These are phyloP conservation scores for Cheilosia impressa DNA, from an alignment of 2,888 invertebrate genomes.

Conservation along the genomic window DNA sequence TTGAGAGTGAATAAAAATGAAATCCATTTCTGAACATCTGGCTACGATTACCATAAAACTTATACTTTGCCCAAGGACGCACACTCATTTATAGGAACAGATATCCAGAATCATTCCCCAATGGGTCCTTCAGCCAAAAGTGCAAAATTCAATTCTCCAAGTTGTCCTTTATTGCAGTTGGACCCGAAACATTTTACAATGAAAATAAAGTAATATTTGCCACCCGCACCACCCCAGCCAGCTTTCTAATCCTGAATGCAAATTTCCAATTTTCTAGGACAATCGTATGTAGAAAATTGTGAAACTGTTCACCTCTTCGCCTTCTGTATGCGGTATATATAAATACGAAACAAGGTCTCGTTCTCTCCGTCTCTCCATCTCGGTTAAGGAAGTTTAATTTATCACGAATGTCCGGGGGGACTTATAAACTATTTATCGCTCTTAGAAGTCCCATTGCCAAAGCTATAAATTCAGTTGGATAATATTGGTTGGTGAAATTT, in stretches of 20 bases:
- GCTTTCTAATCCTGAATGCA: conserved; percentile 65
- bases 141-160: conserved; percentile 51
- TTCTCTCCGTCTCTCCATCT: neutral
- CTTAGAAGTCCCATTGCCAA: conserved; percentile 70
- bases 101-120: conserved; percentile 39
- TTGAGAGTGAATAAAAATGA: neutral
- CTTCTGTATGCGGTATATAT: neutral
- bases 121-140: conserved; percentile 25
- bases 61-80: neutral
- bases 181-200: conserved; percentile 18
- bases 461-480: conserved; percentile 68
- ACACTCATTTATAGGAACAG: neutral
- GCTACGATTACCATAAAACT: conserved; percentile 20
- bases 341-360: conserved; percentile 12
- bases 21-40: neutral
- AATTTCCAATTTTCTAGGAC: conserved; percentile 70
- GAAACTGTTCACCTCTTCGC: conserved; percentile 26
- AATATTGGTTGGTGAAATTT: conserved; percentile 71
- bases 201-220: conserved; percentile 53
- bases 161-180: conserved; percentile 29
- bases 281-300: conserved; percentile 43
- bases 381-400: conserved; percentile 70
- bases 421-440: conserved; percentile 73
- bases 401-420: conserved; percentile 70
- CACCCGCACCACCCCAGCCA: conserved; percentile 2